These are phyloP conservation scores for Escarpia spicata DNA, from an alignment of 2,888 invertebrate genomes.

Conservation along the genomic window DNA sequence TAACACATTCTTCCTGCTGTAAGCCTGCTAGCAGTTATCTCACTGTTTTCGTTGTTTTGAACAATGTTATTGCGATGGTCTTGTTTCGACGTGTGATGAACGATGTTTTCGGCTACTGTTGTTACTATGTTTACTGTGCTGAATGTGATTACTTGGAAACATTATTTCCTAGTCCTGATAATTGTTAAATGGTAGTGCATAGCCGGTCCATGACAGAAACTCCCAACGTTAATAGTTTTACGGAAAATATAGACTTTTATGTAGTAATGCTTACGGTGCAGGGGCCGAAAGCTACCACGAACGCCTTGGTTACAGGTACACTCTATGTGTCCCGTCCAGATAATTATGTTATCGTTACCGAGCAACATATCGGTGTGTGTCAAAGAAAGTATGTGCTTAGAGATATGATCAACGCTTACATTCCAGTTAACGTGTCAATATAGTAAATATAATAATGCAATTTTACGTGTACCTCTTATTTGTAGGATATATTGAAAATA, in stretches of 20 bases:
- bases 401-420: too few species aligned
- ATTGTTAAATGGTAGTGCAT: not conserved
- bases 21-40: not conserved
- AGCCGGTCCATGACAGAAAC: not conserved
- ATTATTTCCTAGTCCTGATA: not conserved
- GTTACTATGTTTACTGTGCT: not conserved
- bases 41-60: not conserved
- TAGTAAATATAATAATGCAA: too few species aligned
- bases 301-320: too few species aligned
- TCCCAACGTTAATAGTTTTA: not conserved
- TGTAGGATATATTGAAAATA: too few species aligned
- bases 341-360: too few species aligned
- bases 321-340: too few species aligned
- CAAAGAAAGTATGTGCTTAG: too few species aligned
- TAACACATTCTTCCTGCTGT: not conserved
- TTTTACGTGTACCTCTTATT: too few species aligned
- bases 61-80: constrained; percentile 9
- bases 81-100: not conserved
- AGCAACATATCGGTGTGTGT: too few species aligned
- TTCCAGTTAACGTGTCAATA: too few species aligned
- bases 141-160: not conserved
- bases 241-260: not conserved
- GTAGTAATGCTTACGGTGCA: not conserved
- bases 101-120: not conserved
- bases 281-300: too few species aligned